phyloP scores from a whole-genome alignment of 2,113 vertebrate species.

The Emberiza fucata region DNA sequence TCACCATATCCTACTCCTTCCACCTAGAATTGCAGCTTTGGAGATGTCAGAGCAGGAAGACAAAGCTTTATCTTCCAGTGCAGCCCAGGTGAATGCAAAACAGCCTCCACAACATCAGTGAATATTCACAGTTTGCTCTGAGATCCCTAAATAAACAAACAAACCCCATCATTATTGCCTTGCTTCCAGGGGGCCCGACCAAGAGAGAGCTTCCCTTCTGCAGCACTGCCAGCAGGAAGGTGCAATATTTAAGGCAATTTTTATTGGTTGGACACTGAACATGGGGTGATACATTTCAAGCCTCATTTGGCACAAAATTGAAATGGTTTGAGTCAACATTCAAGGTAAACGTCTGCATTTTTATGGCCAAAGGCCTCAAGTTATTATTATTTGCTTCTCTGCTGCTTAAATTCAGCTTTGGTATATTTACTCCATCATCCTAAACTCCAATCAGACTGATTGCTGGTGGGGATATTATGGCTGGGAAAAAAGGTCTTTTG shows the following conservation, averaged over 20 bases:
- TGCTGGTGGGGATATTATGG: neutral
- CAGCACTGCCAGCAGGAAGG: neutral
- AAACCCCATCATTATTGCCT: neutral
- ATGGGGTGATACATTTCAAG: constrained; percentile 64
- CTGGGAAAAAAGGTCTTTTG: constrained; percentile 35
- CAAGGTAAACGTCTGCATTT: constrained; percentile 66
- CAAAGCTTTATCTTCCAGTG: neutral
- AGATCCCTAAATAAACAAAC: neutral
- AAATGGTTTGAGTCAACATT: constrained; percentile 67
- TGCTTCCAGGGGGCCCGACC: neutral
- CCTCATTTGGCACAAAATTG: constrained; percentile 69
- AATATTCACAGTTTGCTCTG: neutral
- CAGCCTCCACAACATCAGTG: neutral
- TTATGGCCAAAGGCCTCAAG: constrained; percentile 52
- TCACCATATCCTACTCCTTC: neutral
- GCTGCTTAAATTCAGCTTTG: constrained; percentile 57
- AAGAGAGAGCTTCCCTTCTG: neutral
- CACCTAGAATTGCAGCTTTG: neutral
- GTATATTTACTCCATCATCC: constrained; percentile 56
- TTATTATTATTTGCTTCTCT: constrained; percentile 64
- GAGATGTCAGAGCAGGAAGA: neutral
- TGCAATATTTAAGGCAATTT: constrained; percentile 42
- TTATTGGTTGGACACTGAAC: constrained; percentile 33
- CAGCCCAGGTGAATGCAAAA: constrained; percentile 8
- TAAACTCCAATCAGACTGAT: constrained; percentile 61